A percentile compares a stretch with the other conserved stretches of the same genome.
Conservation (phyloP, 1,140 invertebrate species). For the Drosophila triauraria region DNA sequence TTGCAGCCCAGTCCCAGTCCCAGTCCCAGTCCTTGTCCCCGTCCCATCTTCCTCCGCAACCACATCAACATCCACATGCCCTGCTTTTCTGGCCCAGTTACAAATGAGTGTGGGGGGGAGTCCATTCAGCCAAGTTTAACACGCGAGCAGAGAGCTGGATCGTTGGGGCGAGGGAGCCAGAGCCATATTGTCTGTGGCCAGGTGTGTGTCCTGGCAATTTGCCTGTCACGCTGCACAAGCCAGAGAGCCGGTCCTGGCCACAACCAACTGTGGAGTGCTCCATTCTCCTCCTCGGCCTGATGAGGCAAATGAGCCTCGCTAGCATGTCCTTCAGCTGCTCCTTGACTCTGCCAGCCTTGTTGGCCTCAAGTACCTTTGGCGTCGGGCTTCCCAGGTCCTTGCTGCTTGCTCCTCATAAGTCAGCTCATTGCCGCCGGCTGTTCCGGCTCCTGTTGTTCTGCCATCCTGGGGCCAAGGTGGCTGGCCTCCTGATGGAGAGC, state of each 20-base stretch:
- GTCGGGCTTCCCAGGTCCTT: constrained; percentile 28
- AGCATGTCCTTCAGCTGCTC: constrained; percentile 61
- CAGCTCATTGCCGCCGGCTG: constrained; percentile 23
- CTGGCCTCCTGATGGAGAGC: constrained; percentile 66
- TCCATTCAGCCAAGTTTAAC: constrained; percentile 59
- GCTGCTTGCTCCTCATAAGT: constrained; percentile 49
- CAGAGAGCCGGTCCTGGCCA: constrained; percentile 36
- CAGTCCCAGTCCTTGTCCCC: background rate
- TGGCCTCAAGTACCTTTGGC: constrained; percentile 59
- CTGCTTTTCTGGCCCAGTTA: constrained; percentile 34
- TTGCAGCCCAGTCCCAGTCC: constrained; percentile 22
- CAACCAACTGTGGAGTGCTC: constrained; percentile 68
- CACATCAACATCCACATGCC: background rate
- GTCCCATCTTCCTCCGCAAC: constrained; percentile 4
- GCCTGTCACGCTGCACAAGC: constrained; percentile 70
- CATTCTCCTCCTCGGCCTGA: constrained; percentile 16
- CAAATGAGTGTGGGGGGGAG: constrained; percentile 45
- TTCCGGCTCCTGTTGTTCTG: constrained; percentile 12
- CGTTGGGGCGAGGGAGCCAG: background rate
- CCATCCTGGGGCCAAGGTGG: constrained; percentile 18
- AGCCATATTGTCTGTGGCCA: constrained; percentile 41
- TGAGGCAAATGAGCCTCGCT: constrained; percentile 73
- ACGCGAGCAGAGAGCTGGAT: constrained; percentile 28
- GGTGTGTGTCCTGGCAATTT: constrained; percentile 69
- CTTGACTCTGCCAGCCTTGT: constrained; percentile 36